A percentile compares a stretch with the other conserved stretches of the same genome.
phyloP scores from a whole-genome alignment of 2,888 invertebrate genomes.

The Callimorpha dominula region DNA sequence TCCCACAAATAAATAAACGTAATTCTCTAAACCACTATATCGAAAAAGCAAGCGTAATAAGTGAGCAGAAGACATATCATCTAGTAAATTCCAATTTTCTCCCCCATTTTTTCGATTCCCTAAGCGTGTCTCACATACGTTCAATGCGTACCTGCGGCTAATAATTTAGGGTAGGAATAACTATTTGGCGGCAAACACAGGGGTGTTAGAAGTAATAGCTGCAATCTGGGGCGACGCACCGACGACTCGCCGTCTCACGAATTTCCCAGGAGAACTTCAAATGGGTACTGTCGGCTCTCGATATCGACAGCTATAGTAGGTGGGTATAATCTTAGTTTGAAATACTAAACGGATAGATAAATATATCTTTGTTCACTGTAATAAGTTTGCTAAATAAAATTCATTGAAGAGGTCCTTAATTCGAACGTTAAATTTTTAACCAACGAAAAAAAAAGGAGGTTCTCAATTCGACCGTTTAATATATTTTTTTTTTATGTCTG shows the following conservation, averaged over 20 bases:
- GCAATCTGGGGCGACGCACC: constrained; percentile 77
- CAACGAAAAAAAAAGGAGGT: too few relatives aligned
- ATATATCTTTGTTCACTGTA: not conserved
- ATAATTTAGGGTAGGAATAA: constrained; percentile 79
- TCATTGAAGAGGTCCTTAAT: too few relatives aligned
- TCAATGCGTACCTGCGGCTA: constrained; percentile 69
- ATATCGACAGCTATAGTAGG: constrained; percentile 27
- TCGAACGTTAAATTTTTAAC: too few relatives aligned
- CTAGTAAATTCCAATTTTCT: constrained; percentile 69
- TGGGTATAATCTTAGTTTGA: not conserved
- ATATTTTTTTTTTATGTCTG: too few relatives aligned
- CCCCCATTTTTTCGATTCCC: constrained; percentile 69
- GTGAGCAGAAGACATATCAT: constrained; percentile 46
- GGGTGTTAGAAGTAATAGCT: constrained; percentile 80
- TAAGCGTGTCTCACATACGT: constrained; percentile 58
- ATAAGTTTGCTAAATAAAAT: too few relatives aligned
- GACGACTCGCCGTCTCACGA: constrained; percentile 68
- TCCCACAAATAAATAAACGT: not conserved
- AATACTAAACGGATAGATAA: not conserved
- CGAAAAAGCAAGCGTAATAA: constrained; percentile 44
- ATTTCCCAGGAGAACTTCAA: constrained; percentile 79
- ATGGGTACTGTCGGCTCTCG: constrained; percentile 61
- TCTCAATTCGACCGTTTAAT: too few relatives aligned
- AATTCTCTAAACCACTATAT: constrained; percentile 31
- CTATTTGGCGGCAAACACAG: constrained; percentile 79